Conservation (phyloP, 2,888 invertebrate genomes). For the Atrina japonica region DNA sequence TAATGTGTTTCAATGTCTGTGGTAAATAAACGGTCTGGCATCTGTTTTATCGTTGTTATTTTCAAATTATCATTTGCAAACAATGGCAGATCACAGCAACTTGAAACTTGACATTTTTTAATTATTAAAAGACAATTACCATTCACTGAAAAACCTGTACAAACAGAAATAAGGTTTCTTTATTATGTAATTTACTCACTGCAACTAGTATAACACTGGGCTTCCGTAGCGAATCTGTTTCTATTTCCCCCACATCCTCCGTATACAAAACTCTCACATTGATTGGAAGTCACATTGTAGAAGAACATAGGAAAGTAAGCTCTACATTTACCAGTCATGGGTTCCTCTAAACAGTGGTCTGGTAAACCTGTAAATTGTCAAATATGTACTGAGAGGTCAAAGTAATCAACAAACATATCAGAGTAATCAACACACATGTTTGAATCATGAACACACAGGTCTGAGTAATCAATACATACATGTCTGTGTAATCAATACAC, state of each 20-base stretch:
- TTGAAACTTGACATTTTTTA: too few relatives aligned
- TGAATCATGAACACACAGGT: too few relatives aligned
- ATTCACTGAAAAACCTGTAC: neutral
- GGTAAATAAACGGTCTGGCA: too few relatives aligned
- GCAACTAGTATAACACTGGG: constrained; percentile 31
- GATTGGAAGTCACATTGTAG: constrained; percentile 26
- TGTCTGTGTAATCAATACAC: too few relatives aligned
- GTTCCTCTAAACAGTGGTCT: constrained; percentile 11
- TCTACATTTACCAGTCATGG: constrained; percentile 26
- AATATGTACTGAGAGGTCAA: neutral
- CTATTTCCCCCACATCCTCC: constrained; percentile 39
- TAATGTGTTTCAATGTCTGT: too few relatives aligned
- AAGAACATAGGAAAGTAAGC: constrained; percentile 35
- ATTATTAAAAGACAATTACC: neutral
- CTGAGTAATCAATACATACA: too few relatives aligned
- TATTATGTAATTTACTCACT: too few relatives aligned
- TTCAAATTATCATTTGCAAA: too few relatives aligned
- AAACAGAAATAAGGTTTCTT: too few relatives aligned
- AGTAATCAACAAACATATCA: neutral
- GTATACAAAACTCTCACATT: constrained; percentile 38
- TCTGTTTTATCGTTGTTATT: too few relatives aligned
- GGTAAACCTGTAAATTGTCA: constrained; percentile 21
- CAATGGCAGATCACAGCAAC: too few relatives aligned
- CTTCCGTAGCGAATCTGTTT: constrained; percentile 25
- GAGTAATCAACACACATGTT: neutral